Evolutionary conservation across 2,113 vertebrate species (phyloP).

Genomic region (Collichthys lucidus): DNA sequence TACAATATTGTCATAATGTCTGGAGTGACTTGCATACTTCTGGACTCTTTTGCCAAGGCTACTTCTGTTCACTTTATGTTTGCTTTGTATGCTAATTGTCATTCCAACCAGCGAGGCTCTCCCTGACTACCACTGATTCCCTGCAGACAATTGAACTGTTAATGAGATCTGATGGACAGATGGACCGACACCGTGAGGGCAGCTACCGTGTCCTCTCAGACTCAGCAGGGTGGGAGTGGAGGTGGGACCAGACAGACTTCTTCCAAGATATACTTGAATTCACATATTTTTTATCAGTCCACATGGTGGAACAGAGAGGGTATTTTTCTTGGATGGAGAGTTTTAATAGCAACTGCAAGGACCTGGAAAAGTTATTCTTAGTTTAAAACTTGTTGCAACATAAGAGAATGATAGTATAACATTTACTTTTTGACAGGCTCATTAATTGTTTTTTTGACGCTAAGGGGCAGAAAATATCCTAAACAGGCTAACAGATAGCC

Average conservation of each 20-base stretch:
- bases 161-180: constrained; percentile 71
- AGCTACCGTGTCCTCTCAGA: constrained; percentile 43
- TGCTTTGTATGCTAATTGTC: constrained; percentile 26
- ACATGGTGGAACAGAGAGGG: background rate
- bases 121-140: constrained; percentile 25
- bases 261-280: constrained; percentile 19
- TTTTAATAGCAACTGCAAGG: background rate
- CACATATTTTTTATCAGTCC: constrained; percentile 2
- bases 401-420: background rate
- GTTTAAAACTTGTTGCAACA: background rate
- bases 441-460: background rate
- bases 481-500: background rate
- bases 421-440: background rate
- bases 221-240: background rate
- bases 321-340: background rate
- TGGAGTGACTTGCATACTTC: background rate
- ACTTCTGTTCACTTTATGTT: constrained; percentile 8
- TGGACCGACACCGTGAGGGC: constrained; percentile 49
- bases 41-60: background rate
- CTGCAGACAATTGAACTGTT: constrained; percentile 56
- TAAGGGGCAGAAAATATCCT: background rate
- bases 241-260: constrained; percentile 8
- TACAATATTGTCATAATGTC: background rate
- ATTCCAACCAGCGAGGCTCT: constrained; percentile 27
- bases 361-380: background rate